phyloP scores from a whole-genome alignment of 2,113 vertebrate species.

The Sciurus niger region DNA sequence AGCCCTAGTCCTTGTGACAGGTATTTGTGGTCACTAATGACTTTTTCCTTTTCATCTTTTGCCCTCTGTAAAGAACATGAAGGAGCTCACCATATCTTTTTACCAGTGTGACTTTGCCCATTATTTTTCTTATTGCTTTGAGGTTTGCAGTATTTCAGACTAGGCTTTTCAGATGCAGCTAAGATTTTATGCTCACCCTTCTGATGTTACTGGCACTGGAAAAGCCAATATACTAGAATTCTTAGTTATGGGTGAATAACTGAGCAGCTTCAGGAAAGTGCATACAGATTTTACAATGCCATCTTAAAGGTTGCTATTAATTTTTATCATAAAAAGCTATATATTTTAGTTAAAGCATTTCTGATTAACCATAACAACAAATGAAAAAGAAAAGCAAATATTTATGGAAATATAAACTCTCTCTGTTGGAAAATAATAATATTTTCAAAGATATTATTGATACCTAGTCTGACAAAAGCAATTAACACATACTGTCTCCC shows the following conservation, averaged over 20 bases:
- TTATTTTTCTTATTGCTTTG: slow-evolving; percentile 73
- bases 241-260: slow-evolving; percentile 22
- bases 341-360: neutral
- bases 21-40: slow-evolving; percentile 62
- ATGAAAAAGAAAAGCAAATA: slow-evolving; percentile 40
- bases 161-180: slow-evolving; percentile 13
- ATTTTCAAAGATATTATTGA: slow-evolving; percentile 26
- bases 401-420: neutral
- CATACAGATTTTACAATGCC: neutral
- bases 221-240: slow-evolving; percentile 2
- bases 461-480: neutral
- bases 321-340: slow-evolving; percentile 4
- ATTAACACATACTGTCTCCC: neutral
- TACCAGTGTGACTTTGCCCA: slow-evolving; percentile 50
- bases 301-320: neutral
- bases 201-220: neutral
- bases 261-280: neutral
- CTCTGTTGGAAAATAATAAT: neutral
- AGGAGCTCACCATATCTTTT: slow-evolving; percentile 35
- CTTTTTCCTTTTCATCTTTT: slow-evolving; percentile 64
- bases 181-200: slow-evolving; percentile 52
- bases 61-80: slow-evolving; percentile 47
- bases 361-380: neutral
- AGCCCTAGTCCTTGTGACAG: neutral
- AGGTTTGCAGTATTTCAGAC: slow-evolving; percentile 27